phyloP scores from a whole-genome alignment of 2,888 invertebrate genomes.

The Dryobota labecula region DNA sequence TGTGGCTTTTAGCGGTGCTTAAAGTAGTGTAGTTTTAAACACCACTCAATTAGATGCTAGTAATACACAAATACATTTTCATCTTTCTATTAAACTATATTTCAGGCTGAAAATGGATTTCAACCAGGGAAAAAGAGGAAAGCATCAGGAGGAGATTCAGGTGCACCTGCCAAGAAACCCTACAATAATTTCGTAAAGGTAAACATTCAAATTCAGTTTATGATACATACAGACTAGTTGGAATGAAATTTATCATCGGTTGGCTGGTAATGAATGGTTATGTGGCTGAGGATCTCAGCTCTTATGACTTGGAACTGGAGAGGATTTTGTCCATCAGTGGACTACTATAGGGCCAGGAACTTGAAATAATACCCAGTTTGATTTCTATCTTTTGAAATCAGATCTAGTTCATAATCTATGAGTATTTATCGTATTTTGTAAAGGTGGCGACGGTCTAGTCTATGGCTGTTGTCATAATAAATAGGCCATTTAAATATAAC shows the following conservation, averaged over 20 bases:
- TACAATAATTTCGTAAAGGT: slow-evolving; percentile 94
- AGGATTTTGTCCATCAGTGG: neutral
- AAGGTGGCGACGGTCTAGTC: neutral
- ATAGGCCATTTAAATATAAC: neutral
- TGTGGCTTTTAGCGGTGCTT: neutral
- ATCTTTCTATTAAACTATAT: slow-evolving; percentile 20
- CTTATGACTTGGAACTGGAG: neutral
- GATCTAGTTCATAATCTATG: neutral
- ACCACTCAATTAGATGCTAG: neutral
- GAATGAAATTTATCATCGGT: neutral
- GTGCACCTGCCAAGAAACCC: slow-evolving; percentile 88
- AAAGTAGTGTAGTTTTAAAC: neutral
- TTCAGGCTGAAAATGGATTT: slow-evolving; percentile 72
- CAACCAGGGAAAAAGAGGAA: slow-evolving; percentile 85
- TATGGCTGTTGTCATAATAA: neutral
- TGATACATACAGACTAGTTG: neutral
- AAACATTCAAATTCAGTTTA: slow-evolving; percentile 34
- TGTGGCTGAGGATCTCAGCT: neutral
- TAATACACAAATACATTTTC: neutral
- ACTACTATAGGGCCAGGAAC: neutral
- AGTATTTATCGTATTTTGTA: neutral
- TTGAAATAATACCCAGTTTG: neutral
- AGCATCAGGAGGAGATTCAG: slow-evolving; percentile 80
- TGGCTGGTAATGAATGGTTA: neutral
- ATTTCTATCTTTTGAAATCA: neutral